phyloP scores from a whole-genome alignment of 2,888 invertebrate genomes.

The Xestia sexstrigata region DNA sequence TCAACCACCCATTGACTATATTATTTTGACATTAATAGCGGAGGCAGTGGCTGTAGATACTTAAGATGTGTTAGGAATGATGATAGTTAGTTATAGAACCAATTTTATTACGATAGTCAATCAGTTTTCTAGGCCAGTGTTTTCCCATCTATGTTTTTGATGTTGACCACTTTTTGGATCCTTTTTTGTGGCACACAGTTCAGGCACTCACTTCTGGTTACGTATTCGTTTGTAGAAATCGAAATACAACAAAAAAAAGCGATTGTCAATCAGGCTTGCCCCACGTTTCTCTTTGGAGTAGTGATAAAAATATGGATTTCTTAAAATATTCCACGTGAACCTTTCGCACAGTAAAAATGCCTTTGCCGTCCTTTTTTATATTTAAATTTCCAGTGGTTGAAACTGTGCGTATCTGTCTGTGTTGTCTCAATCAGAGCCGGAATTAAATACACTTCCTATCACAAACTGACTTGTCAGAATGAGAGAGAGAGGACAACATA shows the following conservation, averaged over 20 bases:
- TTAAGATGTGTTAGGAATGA: not conserved
- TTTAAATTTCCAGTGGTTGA: not conserved
- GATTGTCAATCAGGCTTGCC: conserved; percentile 14
- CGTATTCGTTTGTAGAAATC: conserved; percentile 31
- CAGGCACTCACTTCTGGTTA: not conserved
- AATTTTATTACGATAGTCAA: not conserved
- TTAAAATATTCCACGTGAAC: not conserved
- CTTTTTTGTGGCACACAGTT: conserved; percentile 8
- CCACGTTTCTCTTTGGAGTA: not conserved
- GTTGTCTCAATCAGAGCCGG: not conserved
- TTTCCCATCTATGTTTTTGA: not conserved
- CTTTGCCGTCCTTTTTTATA: not conserved
- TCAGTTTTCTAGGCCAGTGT: not conserved
- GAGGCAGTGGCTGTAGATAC: not conserved
- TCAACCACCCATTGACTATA: conserved; percentile 46
- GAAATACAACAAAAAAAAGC: conserved; percentile 17
- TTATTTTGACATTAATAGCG: conserved; percentile 48
- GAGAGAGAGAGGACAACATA: not conserved
- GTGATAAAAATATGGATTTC: conserved; percentile 1
- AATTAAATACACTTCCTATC: not conserved
- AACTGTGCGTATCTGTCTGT: not conserved
- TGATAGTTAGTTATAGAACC: no score
- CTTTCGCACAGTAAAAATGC: not conserved
- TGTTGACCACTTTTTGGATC: not conserved
- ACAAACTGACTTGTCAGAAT: not conserved